Conservation (phyloP, 2,113 vertebrate species). For the Mastomys coucha region DNA sequence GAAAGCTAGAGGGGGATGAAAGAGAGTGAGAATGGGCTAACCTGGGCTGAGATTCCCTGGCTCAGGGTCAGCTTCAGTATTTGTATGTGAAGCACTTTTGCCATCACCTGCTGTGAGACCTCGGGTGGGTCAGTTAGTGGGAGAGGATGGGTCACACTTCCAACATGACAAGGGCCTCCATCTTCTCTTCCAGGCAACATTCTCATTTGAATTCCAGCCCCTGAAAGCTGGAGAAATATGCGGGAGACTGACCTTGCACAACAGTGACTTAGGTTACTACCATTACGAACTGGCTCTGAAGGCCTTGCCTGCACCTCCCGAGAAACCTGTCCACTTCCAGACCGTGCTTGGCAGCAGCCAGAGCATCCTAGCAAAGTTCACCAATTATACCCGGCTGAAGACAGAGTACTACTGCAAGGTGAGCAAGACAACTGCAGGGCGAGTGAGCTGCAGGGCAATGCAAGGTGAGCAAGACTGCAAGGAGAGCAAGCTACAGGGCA, state of each 20-base stretch:
- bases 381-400: slow-evolving; percentile 89
- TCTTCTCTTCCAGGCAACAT: slow-evolving; percentile 81
- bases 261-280: slow-evolving; percentile 89
- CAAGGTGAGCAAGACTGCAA: too few species aligned
- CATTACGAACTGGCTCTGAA: slow-evolving; percentile 90
- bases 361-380: slow-evolving; percentile 87
- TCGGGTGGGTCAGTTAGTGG: not conserved
- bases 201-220: slow-evolving; percentile 93
- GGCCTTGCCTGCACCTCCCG: slow-evolving; percentile 85
- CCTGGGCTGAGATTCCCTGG: not conserved
- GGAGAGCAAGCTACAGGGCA: not conserved
- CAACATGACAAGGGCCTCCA: not conserved
- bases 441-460: too few species aligned
- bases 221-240: slow-evolving; percentile 86
- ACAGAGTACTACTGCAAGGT: slow-evolving; percentile 91
- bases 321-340: slow-evolving; percentile 90
- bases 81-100: not conserved
- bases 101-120: not conserved
- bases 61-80: not conserved
- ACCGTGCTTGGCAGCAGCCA: slow-evolving; percentile 89
- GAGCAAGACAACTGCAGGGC: not conserved
- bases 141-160: not conserved
- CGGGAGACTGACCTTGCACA: slow-evolving; percentile 86
- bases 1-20: not conserved
- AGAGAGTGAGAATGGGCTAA: not conserved